Evolutionary conservation across 2,113 vertebrate species (phyloP), one percentile per base, ranked within the genome.

Genomic region (Caranx melampygus): DNA sequence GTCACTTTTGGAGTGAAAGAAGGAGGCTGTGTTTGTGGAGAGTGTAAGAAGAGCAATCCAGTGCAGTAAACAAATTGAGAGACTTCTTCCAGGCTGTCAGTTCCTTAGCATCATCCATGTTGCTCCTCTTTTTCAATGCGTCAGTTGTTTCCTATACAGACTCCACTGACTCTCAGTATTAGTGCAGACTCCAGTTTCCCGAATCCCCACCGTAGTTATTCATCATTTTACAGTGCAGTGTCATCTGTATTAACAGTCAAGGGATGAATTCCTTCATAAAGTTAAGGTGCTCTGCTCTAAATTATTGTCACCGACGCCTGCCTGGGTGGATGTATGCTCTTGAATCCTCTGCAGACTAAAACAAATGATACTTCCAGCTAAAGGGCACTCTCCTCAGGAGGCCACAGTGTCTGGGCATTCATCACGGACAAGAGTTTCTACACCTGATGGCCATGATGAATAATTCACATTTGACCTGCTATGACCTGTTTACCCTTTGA

Each of bases 91-190:
- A 73, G 80, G 65, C 82, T 82, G 87, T 84, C 86, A 78, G 63
- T 84, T 87, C 55, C 83, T 81, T 26, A 57, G 54, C 62, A 16
- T 84, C 85, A 78, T 58, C 31, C 47, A 37, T 49, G 67, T 55
- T 52, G 59, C 68, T 67, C 77, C 67, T 83, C 77, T 71, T 82
- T 57, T 85, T 85, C 82, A 88, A 78, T 69, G 76, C 67, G n/a
- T 70, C 83, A 83, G 72, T 83, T 90, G 75, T 83, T 78, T 87
- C 80, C 76, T 71, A 26, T 26, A 44, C 78, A 84, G 64, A 84
- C 88, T 72, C 42, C 64, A 69, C 84, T 83, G 81, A 71, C 76
- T 80, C 57, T 79, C 67, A 21, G 69, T 34, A 64, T 70, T 68
- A 58, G 44, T 78, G 11, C 73, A 42, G 70, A 83, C 52, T 75